Percentiles rank a stretch among this genome's conserved stretches.
These are phyloP conservation scores for Oreochromis tanganicae DNA, from an alignment of 2,113 vertebrate genomes.

Conservation along the genomic window DNA sequence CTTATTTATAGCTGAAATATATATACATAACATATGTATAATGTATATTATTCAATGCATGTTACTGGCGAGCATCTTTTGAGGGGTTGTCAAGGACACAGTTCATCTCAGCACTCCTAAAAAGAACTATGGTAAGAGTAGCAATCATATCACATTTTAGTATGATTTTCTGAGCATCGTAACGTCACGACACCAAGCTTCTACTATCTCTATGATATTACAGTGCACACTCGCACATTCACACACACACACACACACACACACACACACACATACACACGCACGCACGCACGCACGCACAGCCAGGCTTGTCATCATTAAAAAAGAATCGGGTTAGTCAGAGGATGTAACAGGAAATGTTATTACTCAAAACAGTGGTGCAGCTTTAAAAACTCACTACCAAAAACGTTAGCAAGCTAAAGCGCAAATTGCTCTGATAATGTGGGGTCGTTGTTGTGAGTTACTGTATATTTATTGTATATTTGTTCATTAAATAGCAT, in stretches of 20 bases:
- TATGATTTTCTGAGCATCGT: background rate
- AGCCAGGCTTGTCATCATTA: no score
- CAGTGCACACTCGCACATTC: background rate
- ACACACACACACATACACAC: no score
- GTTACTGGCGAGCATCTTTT: background rate
- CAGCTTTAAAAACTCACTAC: no score
- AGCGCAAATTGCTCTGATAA: no score
- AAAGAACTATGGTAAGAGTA: no score
- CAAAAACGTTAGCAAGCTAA: no score
- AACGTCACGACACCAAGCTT: background rate
- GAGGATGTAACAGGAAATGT: no score
- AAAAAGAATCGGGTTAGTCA: no score
- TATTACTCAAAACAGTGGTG: no score
- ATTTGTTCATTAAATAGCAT: background rate
- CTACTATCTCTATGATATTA: background rate
- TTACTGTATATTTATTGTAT: no score
- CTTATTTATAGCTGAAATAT: background rate
- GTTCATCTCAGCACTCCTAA: no score
- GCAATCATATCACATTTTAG: background rate
- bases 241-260: accelerated
- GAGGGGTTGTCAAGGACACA: background rate
- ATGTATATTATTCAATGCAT: background rate
- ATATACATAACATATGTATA: background rate
- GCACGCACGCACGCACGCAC: accelerated
- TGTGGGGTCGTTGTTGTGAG: no score